Evolutionary conservation across 2,113 vertebrate species (phyloP).

Genomic region (Oreochromis aureus): DNA sequence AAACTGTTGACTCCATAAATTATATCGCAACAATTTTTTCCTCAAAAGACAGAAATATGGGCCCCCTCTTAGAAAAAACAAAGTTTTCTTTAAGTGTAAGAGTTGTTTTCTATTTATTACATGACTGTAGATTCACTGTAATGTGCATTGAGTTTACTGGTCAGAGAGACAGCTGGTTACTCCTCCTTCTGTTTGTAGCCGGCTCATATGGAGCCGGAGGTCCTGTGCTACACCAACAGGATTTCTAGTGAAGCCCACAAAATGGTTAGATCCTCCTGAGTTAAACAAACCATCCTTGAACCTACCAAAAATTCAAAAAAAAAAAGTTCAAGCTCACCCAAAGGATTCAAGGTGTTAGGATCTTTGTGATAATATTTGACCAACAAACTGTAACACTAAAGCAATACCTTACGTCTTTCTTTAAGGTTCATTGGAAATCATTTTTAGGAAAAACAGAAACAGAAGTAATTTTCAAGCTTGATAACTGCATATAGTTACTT

Average conservation of each 20-base stretch:
- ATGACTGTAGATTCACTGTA: neutral
- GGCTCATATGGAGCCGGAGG: constrained; percentile 91
- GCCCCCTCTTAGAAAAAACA: neutral
- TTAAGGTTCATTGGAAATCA: neutral
- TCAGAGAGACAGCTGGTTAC: neutral
- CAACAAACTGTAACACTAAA: constrained; percentile 12
- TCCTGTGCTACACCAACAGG: constrained; percentile 90
- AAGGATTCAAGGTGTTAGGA: neutral
- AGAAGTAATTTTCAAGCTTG: neutral
- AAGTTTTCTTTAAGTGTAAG: neutral
- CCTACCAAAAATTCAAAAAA: neutral
- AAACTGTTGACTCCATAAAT: neutral
- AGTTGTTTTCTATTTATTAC: neutral
- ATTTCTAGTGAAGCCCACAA: constrained; percentile 93
- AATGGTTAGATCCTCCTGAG: constrained; percentile 73
- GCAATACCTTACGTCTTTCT: neutral
- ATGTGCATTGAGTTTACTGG: neutral
- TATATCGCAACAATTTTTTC: neutral
- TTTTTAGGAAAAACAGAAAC: neutral
- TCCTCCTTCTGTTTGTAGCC: constrained; percentile 65
- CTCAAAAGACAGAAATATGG: neutral
- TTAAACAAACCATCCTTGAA: neutral
- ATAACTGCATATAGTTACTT: neutral
- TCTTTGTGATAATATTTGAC: neutral
- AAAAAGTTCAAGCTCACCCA: neutral